A percentile compares a stretch with the other conserved stretches of the same genome.
These are phyloP conservation scores for Rattus rattus DNA, from an alignment of 2,113 vertebrate genomes.

Conservation along the genomic window DNA sequence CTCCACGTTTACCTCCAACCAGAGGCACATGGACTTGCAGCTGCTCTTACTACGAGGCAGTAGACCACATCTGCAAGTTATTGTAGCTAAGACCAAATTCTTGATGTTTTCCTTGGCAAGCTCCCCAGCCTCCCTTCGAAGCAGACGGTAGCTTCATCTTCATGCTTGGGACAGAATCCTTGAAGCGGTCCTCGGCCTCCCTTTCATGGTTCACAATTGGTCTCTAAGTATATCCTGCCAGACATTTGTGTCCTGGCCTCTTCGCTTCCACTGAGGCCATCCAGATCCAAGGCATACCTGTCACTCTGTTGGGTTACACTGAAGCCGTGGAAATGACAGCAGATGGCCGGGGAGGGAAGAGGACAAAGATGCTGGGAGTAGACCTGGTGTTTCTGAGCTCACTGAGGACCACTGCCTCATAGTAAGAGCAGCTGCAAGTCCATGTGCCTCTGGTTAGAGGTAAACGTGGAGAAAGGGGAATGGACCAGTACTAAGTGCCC, in stretches of 20 bases:
- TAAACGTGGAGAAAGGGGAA: background rate
- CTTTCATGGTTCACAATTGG: background rate
- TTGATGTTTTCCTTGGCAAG: background rate
- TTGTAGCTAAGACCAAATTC: background rate
- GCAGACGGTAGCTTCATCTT: background rate
- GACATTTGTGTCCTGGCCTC: background rate
- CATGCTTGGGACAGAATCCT: background rate
- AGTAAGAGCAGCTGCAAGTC: background rate
- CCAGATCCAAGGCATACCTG: background rate
- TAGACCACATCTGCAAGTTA: background rate
- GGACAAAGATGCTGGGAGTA: background rate
- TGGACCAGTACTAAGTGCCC: background rate
- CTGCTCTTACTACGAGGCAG: background rate
- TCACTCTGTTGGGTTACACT: background rate
- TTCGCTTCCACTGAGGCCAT: background rate
- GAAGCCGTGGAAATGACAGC: background rate
- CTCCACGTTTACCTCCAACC: background rate
- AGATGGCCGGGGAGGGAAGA: background rate
- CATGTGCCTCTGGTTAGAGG: background rate
- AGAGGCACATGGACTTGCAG: background rate
- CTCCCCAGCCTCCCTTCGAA: background rate
- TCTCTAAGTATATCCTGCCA: background rate
- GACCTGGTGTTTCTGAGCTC: background rate
- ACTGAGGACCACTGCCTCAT: background rate
- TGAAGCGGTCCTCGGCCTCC: accelerated